phyloP scores from a whole-genome alignment of 2,113 vertebrate species.

The Ornithorhynchus anatinus region DNA sequence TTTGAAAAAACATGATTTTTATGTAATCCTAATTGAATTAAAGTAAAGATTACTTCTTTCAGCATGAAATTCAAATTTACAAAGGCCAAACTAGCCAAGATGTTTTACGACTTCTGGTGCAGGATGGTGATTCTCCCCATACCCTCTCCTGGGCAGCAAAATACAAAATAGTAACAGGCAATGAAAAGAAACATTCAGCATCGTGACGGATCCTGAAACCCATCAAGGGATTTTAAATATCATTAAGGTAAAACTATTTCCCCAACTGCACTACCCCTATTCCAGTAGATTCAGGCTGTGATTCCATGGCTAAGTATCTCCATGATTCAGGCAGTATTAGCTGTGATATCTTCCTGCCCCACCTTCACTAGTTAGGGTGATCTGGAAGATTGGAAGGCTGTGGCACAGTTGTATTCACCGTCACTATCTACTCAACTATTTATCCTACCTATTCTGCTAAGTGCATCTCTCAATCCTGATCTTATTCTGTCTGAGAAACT shows the following conservation, averaged over 20 bases:
- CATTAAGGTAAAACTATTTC: constrained; percentile 70
- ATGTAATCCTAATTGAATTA: not conserved
- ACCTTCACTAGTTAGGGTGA: no score
- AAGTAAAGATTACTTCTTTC: not conserved
- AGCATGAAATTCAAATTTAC: constrained; percentile 34
- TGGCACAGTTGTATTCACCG: no score
- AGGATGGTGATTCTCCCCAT: constrained; percentile 68
- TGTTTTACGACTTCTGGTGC: constrained; percentile 66
- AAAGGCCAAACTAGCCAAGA: constrained; percentile 15
- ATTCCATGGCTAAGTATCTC: no score
- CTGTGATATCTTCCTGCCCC: no score
- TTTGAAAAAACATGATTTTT: not conserved
- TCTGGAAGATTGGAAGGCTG: no score
- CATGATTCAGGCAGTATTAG: no score
- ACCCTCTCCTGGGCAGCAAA: constrained; percentile 73
- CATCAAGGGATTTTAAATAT: constrained; percentile 80
- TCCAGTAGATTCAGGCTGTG: rapidly evolving
- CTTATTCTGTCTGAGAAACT: no score
- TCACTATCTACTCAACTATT: no score
- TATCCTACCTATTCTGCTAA: no score
- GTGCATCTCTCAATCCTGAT: no score
- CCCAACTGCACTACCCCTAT: rapidly evolving
- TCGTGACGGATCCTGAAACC: constrained; percentile 74
- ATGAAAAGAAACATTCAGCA: constrained; percentile 66
- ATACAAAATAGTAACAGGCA: constrained; percentile 69